Evolutionary conservation across 2,113 vertebrate genomes (phyloP).

Genomic region (Lethenteron camtschaticum): DNA sequence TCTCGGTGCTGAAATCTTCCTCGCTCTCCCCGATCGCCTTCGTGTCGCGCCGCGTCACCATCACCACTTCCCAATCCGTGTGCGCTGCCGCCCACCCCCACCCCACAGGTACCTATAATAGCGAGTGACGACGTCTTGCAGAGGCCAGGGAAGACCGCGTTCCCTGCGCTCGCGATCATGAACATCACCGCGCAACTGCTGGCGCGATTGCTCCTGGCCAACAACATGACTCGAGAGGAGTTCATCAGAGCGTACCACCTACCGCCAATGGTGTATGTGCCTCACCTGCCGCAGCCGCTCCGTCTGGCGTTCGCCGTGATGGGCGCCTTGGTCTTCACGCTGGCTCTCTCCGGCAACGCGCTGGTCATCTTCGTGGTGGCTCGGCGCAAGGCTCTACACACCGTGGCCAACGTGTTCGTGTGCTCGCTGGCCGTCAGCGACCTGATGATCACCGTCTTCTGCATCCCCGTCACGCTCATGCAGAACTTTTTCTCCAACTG

Average conservation of each 20-base stretch:
- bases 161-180: conserved; percentile 7
- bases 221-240: conserved; percentile 29
- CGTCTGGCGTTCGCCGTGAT: conserved; percentile 22
- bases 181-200: conserved; percentile 29
- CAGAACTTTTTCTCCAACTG: conserved; percentile 32
- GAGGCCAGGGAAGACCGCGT: too few relatives aligned
- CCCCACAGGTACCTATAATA: too few relatives aligned
- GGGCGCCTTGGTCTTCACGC: conserved; percentile 23
- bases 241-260: conserved; percentile 28
- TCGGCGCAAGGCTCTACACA: conserved; percentile 28
- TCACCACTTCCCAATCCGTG: too few relatives aligned
- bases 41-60: too few relatives aligned
- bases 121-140: too few relatives aligned
- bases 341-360: conserved; percentile 31
- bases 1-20: too few relatives aligned
- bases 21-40: too few relatives aligned
- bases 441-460: conserved; percentile 35
- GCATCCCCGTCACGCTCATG: conserved; percentile 31
- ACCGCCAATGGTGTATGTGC: conserved; percentile 27
- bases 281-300: conserved; percentile 22
- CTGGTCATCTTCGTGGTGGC: conserved; percentile 31
- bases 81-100: too few relatives aligned
- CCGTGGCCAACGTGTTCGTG: conserved; percentile 36
- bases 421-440: conserved; percentile 37
- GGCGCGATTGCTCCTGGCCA: conserved; percentile 21